Percentiles rank a stretch among this genome's conserved stretches.
Conservation (phyloP, 2,888 invertebrate species). For the Archips xylosteana region DNA sequence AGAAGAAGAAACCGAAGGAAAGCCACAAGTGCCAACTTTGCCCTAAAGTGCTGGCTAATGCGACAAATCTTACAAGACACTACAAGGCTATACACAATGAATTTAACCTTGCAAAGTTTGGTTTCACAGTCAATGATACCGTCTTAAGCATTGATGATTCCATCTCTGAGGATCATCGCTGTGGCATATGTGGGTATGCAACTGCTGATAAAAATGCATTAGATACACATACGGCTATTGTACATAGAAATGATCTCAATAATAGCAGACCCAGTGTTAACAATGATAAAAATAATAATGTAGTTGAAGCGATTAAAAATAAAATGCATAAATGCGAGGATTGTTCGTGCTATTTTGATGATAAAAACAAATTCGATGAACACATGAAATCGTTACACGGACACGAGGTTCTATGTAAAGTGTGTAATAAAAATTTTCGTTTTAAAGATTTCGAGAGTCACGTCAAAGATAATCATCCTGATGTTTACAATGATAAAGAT, state of each 20-base stretch:
- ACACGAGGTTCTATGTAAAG: not conserved
- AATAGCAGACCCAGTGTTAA: not conserved
- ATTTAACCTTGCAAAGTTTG: not conserved
- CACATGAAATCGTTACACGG: not conserved
- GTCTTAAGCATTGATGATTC: not conserved
- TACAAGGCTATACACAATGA: not conserved
- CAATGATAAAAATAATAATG: not conserved
- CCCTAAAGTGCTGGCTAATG: not conserved
- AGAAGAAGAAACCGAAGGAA: conserved; percentile 1
- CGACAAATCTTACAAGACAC: not conserved
- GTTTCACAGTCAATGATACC: not conserved
- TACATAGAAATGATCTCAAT: not conserved
- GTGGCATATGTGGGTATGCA: not conserved
- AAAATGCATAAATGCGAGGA: conserved; percentile 6
- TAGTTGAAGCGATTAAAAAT: not conserved
- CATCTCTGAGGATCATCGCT: not conserved
- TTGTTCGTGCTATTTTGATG: not conserved
- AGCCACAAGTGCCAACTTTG: not conserved
- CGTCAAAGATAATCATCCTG: conserved; percentile 3
- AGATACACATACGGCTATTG: not conserved
- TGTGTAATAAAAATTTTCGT: not conserved
- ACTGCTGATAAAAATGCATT: not conserved
- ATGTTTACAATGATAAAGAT: not conserved
- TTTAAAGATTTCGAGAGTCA: not conserved
- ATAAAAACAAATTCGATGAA: not conserved